Base-by-base conservation (phyloP, 1,140 invertebrate species). In the Trachymyrmex septentrionalis region DNA sequence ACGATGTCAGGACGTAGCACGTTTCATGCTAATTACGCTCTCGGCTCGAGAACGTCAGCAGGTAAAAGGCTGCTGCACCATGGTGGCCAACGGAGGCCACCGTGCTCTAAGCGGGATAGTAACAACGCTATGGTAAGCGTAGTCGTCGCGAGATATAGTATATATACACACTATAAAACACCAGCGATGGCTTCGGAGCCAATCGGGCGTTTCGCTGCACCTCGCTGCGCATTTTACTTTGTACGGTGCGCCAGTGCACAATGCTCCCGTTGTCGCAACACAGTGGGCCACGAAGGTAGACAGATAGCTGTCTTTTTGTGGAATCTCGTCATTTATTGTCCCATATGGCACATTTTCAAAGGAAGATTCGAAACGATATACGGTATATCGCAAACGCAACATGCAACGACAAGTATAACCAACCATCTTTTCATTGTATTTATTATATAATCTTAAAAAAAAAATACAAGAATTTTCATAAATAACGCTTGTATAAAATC, bases 161-260 rank as follows among this genome's bases (percentile, higher is more conserved):
- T 63, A 61, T 59, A 87, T 73, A 87, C 73, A 87, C 63, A 59
- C 81, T 90, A 86, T 87, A 90, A 90, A 90, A 90, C 87, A 88
- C 86, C 87, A 71, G 71, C 90, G 72, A 92, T 88, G 72, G 85
- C 85, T 90, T 72, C 85, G 80, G 24, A 88, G 73, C 90, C 92
- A 92, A 94, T 93, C 92, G 90, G 81, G 72, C 90, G 89, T 93
- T 90, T 66, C 86, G 85, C 88, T 87, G 90, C 92, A 92, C 92
- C 89, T 93, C 90, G 92, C 73, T 93, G 93, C 92, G 90, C 92
- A 82, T 90, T 92, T 92, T 89, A 66, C 92, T 93, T 91, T 93
- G 91, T 91, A 81, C 86, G 87, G 80, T 14, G 78, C 86, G 87
- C 85, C 86, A 85, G 76, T 14, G 85, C 87, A 87, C 85, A 87